These are phyloP conservation scores for Odontomyia ornata DNA, from an alignment of 2,888 invertebrate genomes.

Conservation along the genomic window DNA sequence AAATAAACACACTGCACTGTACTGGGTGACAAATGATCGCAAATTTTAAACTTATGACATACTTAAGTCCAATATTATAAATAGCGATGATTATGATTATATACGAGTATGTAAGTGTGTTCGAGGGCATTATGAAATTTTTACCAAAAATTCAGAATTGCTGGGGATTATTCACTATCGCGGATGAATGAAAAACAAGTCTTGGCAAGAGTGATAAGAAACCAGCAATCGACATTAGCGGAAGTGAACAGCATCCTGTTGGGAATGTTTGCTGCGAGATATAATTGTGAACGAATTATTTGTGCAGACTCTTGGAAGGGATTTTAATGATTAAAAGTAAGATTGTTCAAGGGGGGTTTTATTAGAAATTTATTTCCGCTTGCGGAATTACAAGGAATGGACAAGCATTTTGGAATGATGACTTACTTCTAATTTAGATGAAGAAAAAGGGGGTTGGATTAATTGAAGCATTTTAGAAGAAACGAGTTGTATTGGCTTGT, in stretches of 20 bases:
- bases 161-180: not conserved
- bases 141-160: not conserved
- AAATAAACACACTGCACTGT: too few relatives aligned
- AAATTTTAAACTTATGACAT: not conserved
- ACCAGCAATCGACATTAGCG: slow-evolving; percentile 1
- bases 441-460: too few relatives aligned
- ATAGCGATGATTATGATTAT: not conserved
- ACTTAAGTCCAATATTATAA: not conserved
- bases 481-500: too few relatives aligned
- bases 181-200: not conserved
- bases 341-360: too few relatives aligned
- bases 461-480: too few relatives aligned
- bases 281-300: not conserved
- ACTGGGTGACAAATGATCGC: not conserved
- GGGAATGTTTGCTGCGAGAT: not conserved
- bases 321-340: too few relatives aligned
- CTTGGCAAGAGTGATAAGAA: too few relatives aligned
- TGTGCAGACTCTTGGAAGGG: not conserved
- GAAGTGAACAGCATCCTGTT: slow-evolving; percentile 8
- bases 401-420: too few relatives aligned
- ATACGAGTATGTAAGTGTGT: not conserved
- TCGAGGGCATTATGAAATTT: not conserved
- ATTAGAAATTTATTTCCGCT: too few relatives aligned
- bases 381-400: too few relatives aligned
- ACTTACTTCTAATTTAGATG: too few relatives aligned